Conservation (phyloP, 2,888 invertebrate species). For the Polyploca ridens region DNA sequence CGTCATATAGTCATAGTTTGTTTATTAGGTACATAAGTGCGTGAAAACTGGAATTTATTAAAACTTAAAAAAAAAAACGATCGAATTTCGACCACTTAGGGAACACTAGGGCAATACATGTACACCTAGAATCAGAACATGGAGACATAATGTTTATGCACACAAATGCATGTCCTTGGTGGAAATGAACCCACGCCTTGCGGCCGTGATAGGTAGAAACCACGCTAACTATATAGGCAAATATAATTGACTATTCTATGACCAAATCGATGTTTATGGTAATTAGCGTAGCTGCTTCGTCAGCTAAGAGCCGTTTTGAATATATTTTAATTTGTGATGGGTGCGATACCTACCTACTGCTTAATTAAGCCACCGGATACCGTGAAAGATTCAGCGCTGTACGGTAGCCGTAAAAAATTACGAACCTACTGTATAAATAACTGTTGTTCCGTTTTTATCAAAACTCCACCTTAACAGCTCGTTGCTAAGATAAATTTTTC, state of each 20-base stretch:
- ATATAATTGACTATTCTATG: background rate
- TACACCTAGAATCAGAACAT: too few relatives aligned
- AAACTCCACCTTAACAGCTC: background rate
- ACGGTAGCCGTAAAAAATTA: background rate
- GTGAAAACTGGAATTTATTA: background rate
- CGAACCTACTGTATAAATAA: background rate
- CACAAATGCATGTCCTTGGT: too few relatives aligned
- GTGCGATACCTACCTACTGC: background rate
- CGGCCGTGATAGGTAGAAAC: too few relatives aligned
- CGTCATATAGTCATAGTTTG: too few relatives aligned
- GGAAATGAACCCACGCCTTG: too few relatives aligned
- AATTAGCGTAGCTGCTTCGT: background rate
- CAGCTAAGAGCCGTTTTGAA: background rate
- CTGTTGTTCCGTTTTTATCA: background rate
- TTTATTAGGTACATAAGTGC: background rate
- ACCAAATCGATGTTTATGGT: background rate
- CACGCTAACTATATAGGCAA: too few relatives aligned
- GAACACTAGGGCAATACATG: too few relatives aligned
- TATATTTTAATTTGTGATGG: conserved; percentile 1
- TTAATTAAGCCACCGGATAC: background rate
- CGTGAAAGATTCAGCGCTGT: background rate
- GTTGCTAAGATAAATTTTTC: background rate
- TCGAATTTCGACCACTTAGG: too few relatives aligned
- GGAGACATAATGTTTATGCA: too few relatives aligned
- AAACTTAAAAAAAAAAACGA: too few relatives aligned